Percentiles rank a stretch among this genome's conserved stretches.
These are phyloP conservation scores for Tetanocera ferruginea DNA, from an alignment of 2,888 invertebrate species.

Conservation along the genomic window DNA sequence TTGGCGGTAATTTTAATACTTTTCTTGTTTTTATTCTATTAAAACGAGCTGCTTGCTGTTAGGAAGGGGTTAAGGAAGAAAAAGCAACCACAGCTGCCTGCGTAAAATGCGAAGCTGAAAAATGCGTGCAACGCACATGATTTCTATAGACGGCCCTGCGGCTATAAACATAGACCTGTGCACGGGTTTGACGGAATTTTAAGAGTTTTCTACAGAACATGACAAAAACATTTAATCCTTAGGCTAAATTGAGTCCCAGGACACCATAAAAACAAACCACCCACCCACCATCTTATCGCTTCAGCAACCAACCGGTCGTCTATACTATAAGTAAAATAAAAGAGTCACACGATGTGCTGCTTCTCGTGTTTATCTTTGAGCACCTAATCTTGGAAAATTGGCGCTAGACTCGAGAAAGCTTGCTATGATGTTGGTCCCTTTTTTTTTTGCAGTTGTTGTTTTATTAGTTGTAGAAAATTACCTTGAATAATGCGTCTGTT, in stretches of 20 bases:
- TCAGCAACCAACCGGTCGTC: background rate
- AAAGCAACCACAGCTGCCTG: background rate
- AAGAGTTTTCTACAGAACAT: constrained; percentile 1
- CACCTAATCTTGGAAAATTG: constrained; percentile 36
- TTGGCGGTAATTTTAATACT: background rate
- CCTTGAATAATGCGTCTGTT: background rate
- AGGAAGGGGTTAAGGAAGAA: background rate
- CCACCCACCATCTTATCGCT: background rate
- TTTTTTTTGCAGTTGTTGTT: constrained; percentile 10
- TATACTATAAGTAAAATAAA: background rate
- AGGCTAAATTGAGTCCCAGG: constrained; percentile 26
- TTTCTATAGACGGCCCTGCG: background rate
- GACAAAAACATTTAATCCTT: constrained; percentile 27
- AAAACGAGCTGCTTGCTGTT: background rate
- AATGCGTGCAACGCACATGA: background rate
- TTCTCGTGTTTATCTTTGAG: constrained; percentile 34
- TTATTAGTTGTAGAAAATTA: constrained; percentile 33
- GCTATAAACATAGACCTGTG: background rate
- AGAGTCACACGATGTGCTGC: constrained; percentile 2
- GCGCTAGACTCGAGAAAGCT: background rate
- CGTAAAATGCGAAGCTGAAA: background rate
- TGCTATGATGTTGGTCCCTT: background rate
- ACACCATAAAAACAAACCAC: background rate
- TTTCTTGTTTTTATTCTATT: background rate
- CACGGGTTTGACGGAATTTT: background rate